Conservation (phyloP, 2,797 vertebrate genomes). For the Pterois miles region DNA sequence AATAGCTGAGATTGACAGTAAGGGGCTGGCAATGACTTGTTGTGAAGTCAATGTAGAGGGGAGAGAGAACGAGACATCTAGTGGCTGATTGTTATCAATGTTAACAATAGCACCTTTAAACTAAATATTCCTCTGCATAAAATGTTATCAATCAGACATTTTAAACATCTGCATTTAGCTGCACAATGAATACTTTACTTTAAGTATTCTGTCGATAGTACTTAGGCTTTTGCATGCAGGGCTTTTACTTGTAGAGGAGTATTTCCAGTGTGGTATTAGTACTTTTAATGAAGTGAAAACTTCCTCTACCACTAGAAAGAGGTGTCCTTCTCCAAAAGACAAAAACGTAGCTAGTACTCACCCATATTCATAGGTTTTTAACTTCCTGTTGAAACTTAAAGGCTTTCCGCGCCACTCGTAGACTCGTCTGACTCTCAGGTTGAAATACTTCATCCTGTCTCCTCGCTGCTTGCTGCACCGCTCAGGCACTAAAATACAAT, state of each 20-base stretch:
- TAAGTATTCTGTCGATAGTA: too few relatives aligned
- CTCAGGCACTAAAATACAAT: neutral
- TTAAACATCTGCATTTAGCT: neutral
- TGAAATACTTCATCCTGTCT: constrained; percentile 70
- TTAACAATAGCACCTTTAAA: too few relatives aligned
- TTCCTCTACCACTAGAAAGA: neutral
- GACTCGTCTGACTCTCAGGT: constrained; percentile 68
- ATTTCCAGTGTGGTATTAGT: neutral
- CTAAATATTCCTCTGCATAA: too few relatives aligned
- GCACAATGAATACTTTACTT: neutral
- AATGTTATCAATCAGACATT: too few relatives aligned
- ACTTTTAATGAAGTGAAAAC: neutral
- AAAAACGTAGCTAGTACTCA: constrained; percentile 36
- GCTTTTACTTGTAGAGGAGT: neutral
- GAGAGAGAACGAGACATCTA: too few relatives aligned
- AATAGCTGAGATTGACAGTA: too few relatives aligned
- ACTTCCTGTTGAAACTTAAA: constrained; percentile 75
- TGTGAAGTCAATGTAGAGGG: too few relatives aligned
- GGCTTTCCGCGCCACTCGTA: constrained; percentile 85
- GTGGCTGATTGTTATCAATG: too few relatives aligned
- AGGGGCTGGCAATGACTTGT: too few relatives aligned
- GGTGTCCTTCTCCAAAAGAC: neutral
- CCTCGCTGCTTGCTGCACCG: neutral
- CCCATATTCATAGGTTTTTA: constrained; percentile 82
- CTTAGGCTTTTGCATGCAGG: too few relatives aligned